Evolutionary conservation across 2,113 vertebrate species (phyloP).

Genomic region (Anolis carolinensis): DNA sequence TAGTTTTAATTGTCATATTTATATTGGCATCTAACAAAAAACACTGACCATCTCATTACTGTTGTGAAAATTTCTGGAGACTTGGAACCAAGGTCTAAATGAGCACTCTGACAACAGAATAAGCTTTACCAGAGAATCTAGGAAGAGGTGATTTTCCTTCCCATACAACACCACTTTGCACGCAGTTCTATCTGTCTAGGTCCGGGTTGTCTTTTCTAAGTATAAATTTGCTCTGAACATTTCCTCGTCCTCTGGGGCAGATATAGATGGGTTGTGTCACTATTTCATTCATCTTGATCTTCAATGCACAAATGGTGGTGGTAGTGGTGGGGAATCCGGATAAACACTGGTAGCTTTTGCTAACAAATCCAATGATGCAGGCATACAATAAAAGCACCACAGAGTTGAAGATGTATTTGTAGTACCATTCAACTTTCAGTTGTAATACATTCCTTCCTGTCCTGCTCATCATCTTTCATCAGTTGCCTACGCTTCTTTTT

Average conservation of each 20-base stretch:
- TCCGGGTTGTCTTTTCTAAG: too few species aligned
- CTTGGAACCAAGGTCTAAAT: not conserved
- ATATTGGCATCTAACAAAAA: constrained; percentile 3
- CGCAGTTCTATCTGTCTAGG: too few species aligned
- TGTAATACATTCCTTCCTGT: not conserved
- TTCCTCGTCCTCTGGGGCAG: too few species aligned
- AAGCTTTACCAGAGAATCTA: too few species aligned
- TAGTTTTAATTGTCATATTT: constrained; percentile 48
- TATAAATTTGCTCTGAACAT: too few species aligned
- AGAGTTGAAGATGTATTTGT: too few species aligned
- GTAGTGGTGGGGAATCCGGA: too few species aligned
- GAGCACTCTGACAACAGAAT: too few species aligned
- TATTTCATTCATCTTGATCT: too few species aligned
- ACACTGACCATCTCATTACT: not conserved
- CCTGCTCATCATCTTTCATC: not conserved
- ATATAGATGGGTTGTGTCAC: too few species aligned
- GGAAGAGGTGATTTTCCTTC: too few species aligned
- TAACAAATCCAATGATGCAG: not conserved
- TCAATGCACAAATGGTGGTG: not conserved
- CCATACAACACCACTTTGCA: too few species aligned
- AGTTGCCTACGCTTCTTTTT: not conserved
- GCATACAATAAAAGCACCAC: not conserved
- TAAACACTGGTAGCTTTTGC: not conserved
- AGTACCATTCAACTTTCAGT: not conserved
- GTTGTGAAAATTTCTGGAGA: not conserved